Base-by-base conservation (phyloP, 2,888 invertebrate species). In the Tenthredo distinguenda region DNA sequence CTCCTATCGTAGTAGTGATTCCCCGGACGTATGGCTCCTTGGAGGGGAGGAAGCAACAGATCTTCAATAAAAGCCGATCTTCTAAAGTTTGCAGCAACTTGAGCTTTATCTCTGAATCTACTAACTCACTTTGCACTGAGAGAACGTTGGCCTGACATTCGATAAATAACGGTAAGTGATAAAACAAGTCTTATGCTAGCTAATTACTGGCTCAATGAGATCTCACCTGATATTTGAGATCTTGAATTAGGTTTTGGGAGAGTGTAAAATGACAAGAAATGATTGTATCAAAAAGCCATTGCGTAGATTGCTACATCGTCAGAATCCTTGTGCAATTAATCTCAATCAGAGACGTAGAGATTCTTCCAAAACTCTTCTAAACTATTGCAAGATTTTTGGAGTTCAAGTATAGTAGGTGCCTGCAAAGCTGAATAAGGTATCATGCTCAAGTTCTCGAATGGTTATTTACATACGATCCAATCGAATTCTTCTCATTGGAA, bases 131-230 rank as follows among this genome's bases (percentile, higher is more conserved):
- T 18, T 15, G 1, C 50, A 21, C 50, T 34, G 34, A 50, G 15
- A 47, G 55, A 77, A 47, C 55, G 34, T 55, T 55, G 31, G 31
- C 31, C 50, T 47, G 18, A 55, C 34, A 12, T 50, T 18, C 40
- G 43, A 21, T 31, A 43, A 40, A n/a, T 74, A 74, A 74, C 72
- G 40, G 72, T 74, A 74, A 74, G 43, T 74, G 12, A 43, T 15
- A 31, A 12, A 74, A 21, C 21, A 43, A 43, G 43, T 74, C 21
- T 43, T 43, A n/a, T 18, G 72, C 26, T n/a, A 9, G 72, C 18
- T 68, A 34, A 68, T 68, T 1, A 40, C 40, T 40, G 40, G n/a
- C n/a, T n/a, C n/a, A n/a, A n/a, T n/a, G n/a, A n/a, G n/a, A n/a
- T n/a, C n/a, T n/a, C n/a, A n/a, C n/a, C n/a, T n/a, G n/a, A n/a